Conservation (phyloP, 2,888 invertebrate species). For the Volucella bombylans region DNA sequence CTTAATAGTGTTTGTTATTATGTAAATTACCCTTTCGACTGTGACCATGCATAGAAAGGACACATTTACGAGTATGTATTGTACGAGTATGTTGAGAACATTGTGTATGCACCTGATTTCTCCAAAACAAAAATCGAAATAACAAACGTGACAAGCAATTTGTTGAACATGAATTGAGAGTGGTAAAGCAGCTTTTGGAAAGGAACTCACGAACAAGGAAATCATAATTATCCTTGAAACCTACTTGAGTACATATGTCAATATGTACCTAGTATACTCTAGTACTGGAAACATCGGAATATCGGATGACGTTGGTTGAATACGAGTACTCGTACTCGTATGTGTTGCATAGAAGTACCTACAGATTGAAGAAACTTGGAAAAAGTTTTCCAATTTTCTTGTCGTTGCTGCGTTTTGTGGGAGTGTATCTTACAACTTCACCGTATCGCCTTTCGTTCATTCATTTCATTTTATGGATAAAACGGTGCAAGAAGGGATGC, state of each 20-base stretch:
- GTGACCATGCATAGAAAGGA: not conserved
- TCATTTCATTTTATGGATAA: not conserved
- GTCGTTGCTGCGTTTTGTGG: not conserved
- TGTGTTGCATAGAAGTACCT: too few relatives aligned
- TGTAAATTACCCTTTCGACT: slow-evolving; percentile 12
- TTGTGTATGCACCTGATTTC: not conserved
- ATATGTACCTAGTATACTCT: not conserved
- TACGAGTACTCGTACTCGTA: too few relatives aligned
- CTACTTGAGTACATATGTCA: not conserved
- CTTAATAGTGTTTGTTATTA: slow-evolving; percentile 35
- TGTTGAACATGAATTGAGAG: slow-evolving; percentile 27
- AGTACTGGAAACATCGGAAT: too few relatives aligned
- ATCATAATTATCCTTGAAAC: slow-evolving; percentile 66
- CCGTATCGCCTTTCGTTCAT: not conserved
- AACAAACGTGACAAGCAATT: slow-evolving; percentile 44
- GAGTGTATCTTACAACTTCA: not conserved
- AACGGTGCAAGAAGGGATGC: not conserved
- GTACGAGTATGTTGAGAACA: slow-evolving; percentile 4
- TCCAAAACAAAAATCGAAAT: slow-evolving; percentile 9
- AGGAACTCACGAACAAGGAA: slow-evolving; percentile 53
- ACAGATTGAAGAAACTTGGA: too few relatives aligned
- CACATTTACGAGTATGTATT: not conserved
- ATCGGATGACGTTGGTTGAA: too few relatives aligned
- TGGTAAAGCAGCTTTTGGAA: not conserved
- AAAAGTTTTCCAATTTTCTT: slow-evolving; percentile 42